These are phyloP conservation scores for Perodicticus potto DNA, from an alignment of 2,797 vertebrate species.

Conservation along the genomic window DNA sequence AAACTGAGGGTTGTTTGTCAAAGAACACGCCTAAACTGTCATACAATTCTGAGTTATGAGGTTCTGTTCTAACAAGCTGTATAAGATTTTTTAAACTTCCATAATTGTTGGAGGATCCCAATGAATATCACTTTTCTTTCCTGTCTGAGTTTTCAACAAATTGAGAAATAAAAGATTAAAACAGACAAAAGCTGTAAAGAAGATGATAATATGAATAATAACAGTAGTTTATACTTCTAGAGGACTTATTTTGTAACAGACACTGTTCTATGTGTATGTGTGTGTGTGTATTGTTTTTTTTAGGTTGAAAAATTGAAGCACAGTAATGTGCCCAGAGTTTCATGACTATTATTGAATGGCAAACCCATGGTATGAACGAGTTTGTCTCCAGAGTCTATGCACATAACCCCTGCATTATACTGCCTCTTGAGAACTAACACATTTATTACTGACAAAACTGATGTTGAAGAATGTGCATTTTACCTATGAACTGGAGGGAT, in stretches of 20 bases:
- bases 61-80: constrained; percentile 22
- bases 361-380: constrained; percentile 31
- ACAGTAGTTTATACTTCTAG: neutral
- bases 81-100: constrained; percentile 47
- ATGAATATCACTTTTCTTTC: neutral
- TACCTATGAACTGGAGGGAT: neutral
- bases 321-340: constrained; percentile 6
- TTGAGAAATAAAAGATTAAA: constrained; percentile 47
- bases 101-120: neutral
- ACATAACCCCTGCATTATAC: neutral
- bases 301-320: constrained; percentile 36
- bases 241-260: neutral
- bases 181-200: constrained; percentile 20
- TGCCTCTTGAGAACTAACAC: neutral
- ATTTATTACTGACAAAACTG: constrained; percentile 33
- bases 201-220: neutral
- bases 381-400: neutral
- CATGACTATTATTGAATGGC: neutral
- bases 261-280: neutral
- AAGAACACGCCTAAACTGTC: constrained; percentile 51
- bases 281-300: neutral
- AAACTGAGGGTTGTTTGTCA: constrained; percentile 27
- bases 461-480: neutral
- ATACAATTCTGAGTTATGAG: constrained; percentile 42
- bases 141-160: constrained; percentile 25